Evolutionary conservation across 2,113 vertebrate species (phyloP), one percentile per base, ranked within the genome.

Genomic region (Furnarius figulus): DNA sequence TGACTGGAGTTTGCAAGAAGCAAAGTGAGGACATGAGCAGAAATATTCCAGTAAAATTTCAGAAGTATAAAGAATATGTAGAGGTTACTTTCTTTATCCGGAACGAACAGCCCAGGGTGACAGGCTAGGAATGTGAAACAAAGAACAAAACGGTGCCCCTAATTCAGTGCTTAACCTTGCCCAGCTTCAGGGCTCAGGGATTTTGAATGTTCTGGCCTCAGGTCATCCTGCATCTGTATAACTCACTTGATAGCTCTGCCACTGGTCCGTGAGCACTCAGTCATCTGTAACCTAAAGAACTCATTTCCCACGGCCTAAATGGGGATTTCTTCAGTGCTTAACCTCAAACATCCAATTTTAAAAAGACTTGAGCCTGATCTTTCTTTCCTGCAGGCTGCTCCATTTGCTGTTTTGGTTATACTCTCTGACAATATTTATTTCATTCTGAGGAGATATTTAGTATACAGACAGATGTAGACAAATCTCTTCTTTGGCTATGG

Each of bases 321-420:
- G 24, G 27, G 28, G 65, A 91, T 87, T 91, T 91, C 56, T 89
- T 85, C 58, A 67, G 78, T 66, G 72, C 62, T 91, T 95, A 87
- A 91, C 56, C 52, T 95, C 81, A 81, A 91, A 87, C 40, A 72
- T 27, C 33, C 55, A 72, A 58, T 96, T 93, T 55, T 76, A 59
- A 90, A 91, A 89, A 55, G 61, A 74, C 52, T 75, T 35, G 35
- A 87, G n/a, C 58, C 21, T 78, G 46, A 28, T 78, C 5, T 47
- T 79, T 90, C 70, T 78, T 61, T 44, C 71, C 67, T 95, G 39
- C 21, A 79, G 71, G 50, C 78, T 80, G 25, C 39, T 93, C 25
- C 53, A 50, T 27, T 76, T 85, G 20, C 39, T 80, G 6, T 62
- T 83, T 76, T 53, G 47, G 31, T 74, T 91, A 39, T 42, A 62